Evolutionary conservation across 2,888 invertebrate genomes (phyloP).

Genomic region (Caenorhabditis afra): DNA sequence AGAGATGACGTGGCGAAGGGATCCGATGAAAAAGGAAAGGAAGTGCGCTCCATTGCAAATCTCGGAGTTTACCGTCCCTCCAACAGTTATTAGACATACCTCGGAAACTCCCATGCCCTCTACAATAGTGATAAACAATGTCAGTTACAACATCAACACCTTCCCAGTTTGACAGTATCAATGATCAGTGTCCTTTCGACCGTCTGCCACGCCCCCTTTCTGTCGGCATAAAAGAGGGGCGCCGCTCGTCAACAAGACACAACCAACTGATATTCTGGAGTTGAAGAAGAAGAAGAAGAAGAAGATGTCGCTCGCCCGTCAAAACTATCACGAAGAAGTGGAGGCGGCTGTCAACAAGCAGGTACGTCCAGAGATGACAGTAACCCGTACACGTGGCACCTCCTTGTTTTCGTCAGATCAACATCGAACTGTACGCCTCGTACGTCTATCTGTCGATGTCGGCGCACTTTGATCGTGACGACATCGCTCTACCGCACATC

Average conservation of each 20-base stretch:
- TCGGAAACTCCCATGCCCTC: no score
- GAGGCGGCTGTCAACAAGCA: conserved; percentile 80
- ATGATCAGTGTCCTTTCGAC: neutral
- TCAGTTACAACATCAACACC: no score
- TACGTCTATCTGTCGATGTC: conserved; percentile 88
- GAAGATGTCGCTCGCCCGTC: conserved; percentile 66
- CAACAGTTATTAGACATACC: no score
- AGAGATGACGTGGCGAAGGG: no score
- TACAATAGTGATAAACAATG: no score
- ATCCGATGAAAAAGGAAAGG: no score
- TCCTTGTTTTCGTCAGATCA: conserved; percentile 85
- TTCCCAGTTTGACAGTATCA: neutral
- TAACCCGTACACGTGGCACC: no score
- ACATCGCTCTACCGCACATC: conserved; percentile 85
- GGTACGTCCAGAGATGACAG: conserved; percentile 55
- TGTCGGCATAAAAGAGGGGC: neutral
- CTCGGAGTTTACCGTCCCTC: no score
- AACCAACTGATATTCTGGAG: neutral
- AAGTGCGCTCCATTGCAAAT: neutral
- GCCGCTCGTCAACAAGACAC: neutral
- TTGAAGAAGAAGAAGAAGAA: conserved; percentile 1
- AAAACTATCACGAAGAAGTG: conserved; percentile 76
- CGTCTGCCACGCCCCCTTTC: neutral
- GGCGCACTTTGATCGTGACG: conserved; percentile 89
- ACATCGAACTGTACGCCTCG: conserved; percentile 87